Percentiles rank a stretch among this genome's conserved stretches.
phyloP scores from a whole-genome alignment of 2,113 vertebrate genomes.

The Scopus umbretta region DNA sequence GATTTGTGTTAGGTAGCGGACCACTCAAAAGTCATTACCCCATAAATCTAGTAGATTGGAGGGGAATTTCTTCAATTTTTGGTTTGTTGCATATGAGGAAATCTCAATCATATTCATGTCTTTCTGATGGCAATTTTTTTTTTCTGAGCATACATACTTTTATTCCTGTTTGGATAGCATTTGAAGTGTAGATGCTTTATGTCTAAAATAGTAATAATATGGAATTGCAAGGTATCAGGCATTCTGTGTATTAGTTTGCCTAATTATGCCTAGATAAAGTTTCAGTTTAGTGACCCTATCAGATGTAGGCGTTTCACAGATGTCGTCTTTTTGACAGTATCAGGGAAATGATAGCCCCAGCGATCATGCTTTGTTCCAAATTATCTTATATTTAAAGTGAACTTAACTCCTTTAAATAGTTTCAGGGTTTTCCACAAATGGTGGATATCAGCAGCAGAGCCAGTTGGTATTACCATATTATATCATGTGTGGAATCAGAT shows the following conservation, averaged over 20 bases:
- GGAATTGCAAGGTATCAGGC: not conserved
- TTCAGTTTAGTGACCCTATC: not conserved
- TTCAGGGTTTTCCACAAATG: not conserved
- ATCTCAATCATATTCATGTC: not conserved
- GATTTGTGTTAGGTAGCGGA: not conserved
- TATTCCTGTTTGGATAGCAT: not conserved
- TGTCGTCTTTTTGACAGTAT: not conserved
- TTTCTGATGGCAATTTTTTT: not conserved
- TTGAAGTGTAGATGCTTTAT: not conserved
- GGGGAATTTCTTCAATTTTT: not conserved
- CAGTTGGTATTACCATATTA: not conserved
- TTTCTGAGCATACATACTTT: not conserved
- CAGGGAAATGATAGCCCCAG: not conserved
- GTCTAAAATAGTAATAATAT: not conserved
- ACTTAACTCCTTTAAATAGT: not conserved
- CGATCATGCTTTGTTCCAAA: not conserved
- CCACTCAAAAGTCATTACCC: not conserved
- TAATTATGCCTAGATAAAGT: not conserved
- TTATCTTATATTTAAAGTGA: not conserved
- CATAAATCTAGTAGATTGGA: not conserved
- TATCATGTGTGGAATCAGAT: not conserved
- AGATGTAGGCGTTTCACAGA: not conserved
- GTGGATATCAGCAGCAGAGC: not conserved
- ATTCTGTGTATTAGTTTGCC: not conserved
- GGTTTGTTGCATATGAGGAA: not conserved